phyloP scores from a whole-genome alignment of 2,888 invertebrate genomes.

The Chrysolina oricalcia region DNA sequence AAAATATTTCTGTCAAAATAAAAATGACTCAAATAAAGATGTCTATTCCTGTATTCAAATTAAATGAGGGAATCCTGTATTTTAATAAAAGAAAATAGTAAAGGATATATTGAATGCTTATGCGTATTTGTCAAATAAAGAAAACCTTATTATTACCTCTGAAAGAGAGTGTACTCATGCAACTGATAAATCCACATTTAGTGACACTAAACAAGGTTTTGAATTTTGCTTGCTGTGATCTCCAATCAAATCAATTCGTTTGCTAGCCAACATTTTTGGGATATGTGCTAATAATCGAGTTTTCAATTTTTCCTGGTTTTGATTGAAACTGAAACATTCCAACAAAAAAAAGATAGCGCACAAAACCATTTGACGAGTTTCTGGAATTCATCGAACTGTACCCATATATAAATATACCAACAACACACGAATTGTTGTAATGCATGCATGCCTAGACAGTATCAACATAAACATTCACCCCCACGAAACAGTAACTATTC shows the following conservation, averaged over 20 bases:
- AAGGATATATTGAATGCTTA: not conserved
- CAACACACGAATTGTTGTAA: constrained; percentile 1
- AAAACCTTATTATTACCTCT: too few relatives aligned
- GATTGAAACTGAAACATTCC: constrained; percentile 8
- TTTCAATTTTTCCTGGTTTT: constrained; percentile 16
- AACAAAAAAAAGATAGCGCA: not conserved
- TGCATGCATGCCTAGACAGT: constrained; percentile 11
- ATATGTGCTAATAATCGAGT: too few relatives aligned
- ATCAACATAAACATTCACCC: not conserved
- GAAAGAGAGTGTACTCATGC: too few relatives aligned
- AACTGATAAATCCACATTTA: too few relatives aligned
- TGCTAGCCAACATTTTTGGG: too few relatives aligned
- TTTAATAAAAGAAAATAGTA: not conserved
- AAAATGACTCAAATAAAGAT: not conserved
- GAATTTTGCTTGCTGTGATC: too few relatives aligned
- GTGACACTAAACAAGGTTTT: too few relatives aligned
- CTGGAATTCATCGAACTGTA: not conserved
- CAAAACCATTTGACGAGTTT: not conserved
- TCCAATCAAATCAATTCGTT: too few relatives aligned
- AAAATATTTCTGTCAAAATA: not conserved
- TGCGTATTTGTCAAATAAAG: not conserved
- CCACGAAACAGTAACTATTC: constrained; percentile 1
- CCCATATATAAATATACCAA: not conserved
- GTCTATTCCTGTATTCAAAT: not conserved
- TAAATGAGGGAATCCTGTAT: not conserved